A percentile compares a stretch with the other conserved stretches of the same genome.
These are phyloP conservation scores for Macrotus californicus DNA, from an alignment of 2,113 vertebrate genomes.

Conservation along the genomic window DNA sequence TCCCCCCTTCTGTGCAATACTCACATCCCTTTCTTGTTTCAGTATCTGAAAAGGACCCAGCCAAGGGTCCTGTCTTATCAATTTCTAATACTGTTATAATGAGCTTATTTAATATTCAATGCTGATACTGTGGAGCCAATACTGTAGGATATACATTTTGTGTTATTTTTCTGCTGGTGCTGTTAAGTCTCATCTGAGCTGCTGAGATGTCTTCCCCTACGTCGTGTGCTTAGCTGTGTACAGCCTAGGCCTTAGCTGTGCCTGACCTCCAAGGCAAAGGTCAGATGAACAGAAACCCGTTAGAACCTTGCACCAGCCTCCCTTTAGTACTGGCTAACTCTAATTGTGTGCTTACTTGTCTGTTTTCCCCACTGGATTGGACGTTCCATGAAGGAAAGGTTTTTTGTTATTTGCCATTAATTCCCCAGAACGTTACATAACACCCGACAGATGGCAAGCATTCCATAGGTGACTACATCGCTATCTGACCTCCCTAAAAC, in stretches of 20 bases:
- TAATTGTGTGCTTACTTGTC: neutral
- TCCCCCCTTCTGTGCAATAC: neutral
- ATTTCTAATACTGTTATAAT: neutral
- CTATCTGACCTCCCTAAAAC: constrained; percentile 17
- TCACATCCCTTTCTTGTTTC: neutral
- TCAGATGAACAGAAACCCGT: neutral
- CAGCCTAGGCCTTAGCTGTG: neutral
- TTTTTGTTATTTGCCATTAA: constrained; percentile 32
- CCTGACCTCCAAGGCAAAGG: neutral
- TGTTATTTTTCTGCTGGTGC: neutral
- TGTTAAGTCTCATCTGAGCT: neutral
- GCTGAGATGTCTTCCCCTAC: neutral
- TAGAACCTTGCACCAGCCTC: neutral
- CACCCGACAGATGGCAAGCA: constrained; percentile 9
- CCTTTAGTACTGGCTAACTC: neutral
- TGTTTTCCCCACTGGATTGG: neutral
- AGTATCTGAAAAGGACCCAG: neutral
- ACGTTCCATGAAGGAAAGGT: neutral
- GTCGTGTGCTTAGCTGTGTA: neutral
- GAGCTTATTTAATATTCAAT: neutral
- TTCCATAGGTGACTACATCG: constrained; percentile 7
- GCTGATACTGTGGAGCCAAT: neutral
- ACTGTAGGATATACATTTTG: neutral
- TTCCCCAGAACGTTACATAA: neutral
- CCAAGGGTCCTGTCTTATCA: neutral